Conservation (phyloP, 2,888 invertebrate species). For the Resseliella maxima region DNA sequence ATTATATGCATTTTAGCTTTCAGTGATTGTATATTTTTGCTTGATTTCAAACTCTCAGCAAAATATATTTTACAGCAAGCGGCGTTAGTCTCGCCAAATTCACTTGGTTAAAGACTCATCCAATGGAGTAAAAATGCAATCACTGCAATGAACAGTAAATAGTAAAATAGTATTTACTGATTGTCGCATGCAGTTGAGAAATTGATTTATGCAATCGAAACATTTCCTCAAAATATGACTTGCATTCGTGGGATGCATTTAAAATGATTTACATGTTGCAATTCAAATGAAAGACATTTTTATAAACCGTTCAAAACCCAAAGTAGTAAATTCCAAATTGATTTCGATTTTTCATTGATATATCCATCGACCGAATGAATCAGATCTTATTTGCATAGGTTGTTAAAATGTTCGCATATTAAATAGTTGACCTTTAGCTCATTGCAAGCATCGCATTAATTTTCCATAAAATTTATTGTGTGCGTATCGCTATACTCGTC, state of each 20-base stretch:
- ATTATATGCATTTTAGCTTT: background rate
- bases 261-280: background rate
- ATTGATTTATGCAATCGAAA: background rate
- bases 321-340: no score
- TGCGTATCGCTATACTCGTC: background rate
- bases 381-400: slow-evolving; percentile 7
- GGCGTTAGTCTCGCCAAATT: no score
- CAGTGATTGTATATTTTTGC: no score
- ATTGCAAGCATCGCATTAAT: slow-evolving; percentile 16
- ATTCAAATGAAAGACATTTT: background rate
- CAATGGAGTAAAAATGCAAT: no score
- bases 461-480: slow-evolving; percentile 17
- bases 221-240: background rate
- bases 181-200: background rate
- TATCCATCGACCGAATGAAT: background rate
- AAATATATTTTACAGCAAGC: no score
- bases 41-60: no score
- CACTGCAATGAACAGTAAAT: no score
- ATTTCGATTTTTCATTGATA: background rate
- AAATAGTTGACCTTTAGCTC: slow-evolving; percentile 30
- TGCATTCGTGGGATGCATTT: no score
- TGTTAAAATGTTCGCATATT: slow-evolving; percentile 34
- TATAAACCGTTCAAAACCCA: background rate
- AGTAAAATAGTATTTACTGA: background rate
- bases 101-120: no score